Evolutionary conservation across 2,797 vertebrate species (phyloP), one percentile per base, ranked within the genome.

Genomic region (Paguma larvata): DNA sequence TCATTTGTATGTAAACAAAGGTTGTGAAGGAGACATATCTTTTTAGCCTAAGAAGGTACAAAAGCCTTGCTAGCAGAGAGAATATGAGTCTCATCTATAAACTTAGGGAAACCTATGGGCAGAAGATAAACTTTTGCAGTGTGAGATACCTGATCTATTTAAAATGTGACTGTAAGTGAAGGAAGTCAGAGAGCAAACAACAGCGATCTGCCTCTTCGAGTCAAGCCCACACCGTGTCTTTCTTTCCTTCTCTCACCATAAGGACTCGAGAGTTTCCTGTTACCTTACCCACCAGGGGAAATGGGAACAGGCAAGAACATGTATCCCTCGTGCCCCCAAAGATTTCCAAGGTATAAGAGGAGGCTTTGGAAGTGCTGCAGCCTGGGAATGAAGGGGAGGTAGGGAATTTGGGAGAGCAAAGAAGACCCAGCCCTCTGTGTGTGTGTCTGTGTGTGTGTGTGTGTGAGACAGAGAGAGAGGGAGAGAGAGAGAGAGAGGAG

Each of bases 1-100:
- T 67, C 41, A 91, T 85, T 85, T 78, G 19, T 78, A 56, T 19
- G 13, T 30, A 82, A 85, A 46, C 44, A 67, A 65, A 91, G 75
- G 30, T 89, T 70, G 72, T 90, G 34, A 87, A 89, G 70, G 68
- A 80, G 91, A 84, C 16, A 27, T 48, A 34, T 32, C 41, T 32
- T 90, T 51, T 70, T 65, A 95, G 91, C 51, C 14, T 44, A 44
- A 70, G 70, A 91, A 97, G 41, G 68, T 65, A 77, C 4, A 41
- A 85, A 80, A 72, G 51, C 13, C 77, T 85, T 82, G 19, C 78
- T 62, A 30, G 77, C 44, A 51, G 77, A 34, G 38, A 88, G 14
- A 87, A 44, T 41, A 38, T 21, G 21, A 80, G 32, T 41, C 65
- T 90, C 85, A n/a, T n/a, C 70, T 18, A 9, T 59, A 82, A 90